Conservation (phyloP, 1,140 invertebrate genomes). For the Lanistes nyassanus region DNA sequence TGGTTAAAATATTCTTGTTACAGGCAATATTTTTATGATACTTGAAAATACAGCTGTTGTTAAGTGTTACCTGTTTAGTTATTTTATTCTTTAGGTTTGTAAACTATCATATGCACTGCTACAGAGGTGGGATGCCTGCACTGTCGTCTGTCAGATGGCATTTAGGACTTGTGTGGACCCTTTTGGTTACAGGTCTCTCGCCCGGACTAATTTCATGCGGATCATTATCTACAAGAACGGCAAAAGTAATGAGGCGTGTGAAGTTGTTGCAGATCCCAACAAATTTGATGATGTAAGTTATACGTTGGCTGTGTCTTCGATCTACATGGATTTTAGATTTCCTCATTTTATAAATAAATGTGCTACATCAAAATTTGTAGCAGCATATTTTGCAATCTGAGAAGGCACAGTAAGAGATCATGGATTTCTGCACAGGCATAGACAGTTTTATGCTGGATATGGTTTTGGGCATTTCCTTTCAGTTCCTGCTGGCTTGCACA, state of each 20-base stretch:
- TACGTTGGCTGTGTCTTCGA: not conserved
- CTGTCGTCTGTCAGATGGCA: too few relatives aligned
- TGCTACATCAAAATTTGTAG: too few relatives aligned
- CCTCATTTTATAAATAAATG: not conserved
- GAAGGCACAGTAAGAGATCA: too few relatives aligned
- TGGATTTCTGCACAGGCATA: too few relatives aligned
- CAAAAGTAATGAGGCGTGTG: conserved; percentile 51
- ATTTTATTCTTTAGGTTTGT: too few relatives aligned
- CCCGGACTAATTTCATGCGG: conserved; percentile 53
- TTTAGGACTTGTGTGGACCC: too few relatives aligned
- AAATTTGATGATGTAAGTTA: conserved; percentile 58
- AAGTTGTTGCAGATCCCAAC: conserved; percentile 59
- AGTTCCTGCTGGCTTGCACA: conserved; percentile 63
- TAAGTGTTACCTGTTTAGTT: too few relatives aligned
- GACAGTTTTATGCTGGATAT: not conserved
- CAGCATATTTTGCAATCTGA: too few relatives aligned
- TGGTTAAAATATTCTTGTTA: not conserved
- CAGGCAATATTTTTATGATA: not conserved
- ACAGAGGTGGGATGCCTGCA: too few relatives aligned
- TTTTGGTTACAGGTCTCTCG: conserved; percentile 47
- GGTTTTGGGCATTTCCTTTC: conserved; percentile 24
- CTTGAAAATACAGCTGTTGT: not conserved
- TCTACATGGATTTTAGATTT: not conserved
- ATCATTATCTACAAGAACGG: conserved; percentile 65
- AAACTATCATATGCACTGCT: too few relatives aligned